A percentile compares a stretch with the other conserved stretches of the same genome.
These are phyloP conservation scores for Thalassarche chlororhynchos DNA, from an alignment of 2,113 vertebrate species.

Conservation along the genomic window DNA sequence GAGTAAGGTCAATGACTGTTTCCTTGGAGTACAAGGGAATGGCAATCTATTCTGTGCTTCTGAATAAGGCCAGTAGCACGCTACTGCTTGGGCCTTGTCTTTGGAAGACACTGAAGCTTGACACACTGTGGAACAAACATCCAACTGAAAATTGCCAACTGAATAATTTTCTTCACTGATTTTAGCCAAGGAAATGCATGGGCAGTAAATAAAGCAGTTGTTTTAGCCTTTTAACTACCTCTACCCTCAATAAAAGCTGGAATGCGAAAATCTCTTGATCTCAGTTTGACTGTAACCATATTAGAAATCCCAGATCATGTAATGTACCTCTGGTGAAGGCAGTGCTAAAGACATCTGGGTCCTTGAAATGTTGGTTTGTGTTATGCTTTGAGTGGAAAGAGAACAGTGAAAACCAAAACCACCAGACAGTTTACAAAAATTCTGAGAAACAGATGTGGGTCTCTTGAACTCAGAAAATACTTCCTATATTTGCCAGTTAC, in stretches of 20 bases:
- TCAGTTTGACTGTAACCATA: not conserved
- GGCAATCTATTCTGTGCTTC: not conserved
- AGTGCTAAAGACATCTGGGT: not conserved
- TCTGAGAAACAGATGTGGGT: not conserved
- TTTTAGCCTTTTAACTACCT: not conserved
- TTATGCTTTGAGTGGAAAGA: not conserved
- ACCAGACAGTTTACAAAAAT: not conserved
- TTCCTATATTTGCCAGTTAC: not conserved
- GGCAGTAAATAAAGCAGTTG: not conserved
- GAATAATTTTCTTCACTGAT: not conserved
- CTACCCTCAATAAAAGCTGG: not conserved
- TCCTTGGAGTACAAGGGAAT: not conserved
- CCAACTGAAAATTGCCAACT: not conserved
- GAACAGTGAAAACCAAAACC: not conserved
- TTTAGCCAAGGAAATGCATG: not conserved
- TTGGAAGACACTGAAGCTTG: not conserved
- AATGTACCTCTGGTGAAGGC: not conserved
- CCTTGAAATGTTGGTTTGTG: not conserved
- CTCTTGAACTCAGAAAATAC: not conserved
- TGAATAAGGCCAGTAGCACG: not conserved
- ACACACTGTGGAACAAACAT: not conserved
- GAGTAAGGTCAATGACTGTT: not conserved
- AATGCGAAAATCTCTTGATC: not conserved
- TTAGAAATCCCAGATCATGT: not conserved
- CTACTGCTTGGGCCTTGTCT: not conserved